Conservation (phyloP, 1,140 invertebrate species). For the Lysiphlebus fabarum region DNA sequence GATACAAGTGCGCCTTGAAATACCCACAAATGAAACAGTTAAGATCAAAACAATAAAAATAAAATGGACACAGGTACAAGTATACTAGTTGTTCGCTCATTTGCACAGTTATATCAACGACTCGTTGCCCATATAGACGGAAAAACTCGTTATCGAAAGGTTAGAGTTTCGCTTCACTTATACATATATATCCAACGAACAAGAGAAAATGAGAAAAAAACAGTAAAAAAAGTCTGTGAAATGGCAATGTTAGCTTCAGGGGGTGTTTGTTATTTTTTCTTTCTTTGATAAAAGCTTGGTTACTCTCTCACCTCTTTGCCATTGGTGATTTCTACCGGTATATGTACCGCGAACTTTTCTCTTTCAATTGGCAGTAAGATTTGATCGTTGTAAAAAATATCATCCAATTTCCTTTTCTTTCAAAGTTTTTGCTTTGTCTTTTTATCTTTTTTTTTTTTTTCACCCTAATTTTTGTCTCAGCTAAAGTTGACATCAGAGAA, state of each 20-base stretch:
- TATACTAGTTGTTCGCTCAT: constrained; percentile 4
- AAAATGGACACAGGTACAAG: constrained; percentile 6
- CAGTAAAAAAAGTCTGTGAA: neutral
- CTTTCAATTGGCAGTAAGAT: constrained; percentile 53
- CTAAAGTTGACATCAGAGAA: constrained; percentile 11
- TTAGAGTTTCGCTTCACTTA: neutral
- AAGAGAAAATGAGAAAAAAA: neutral
- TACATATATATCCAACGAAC: too few species aligned
- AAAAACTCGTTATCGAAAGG: constrained; percentile 24
- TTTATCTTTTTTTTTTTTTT: constrained; percentile 9
- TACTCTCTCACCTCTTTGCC: constrained; percentile 27
- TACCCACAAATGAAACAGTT: too few species aligned
- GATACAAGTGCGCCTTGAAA: too few species aligned
- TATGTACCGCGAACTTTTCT: constrained; percentile 51
- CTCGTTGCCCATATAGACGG: constrained; percentile 8
- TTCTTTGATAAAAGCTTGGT: too few species aligned
- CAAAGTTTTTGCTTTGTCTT: constrained; percentile 23
- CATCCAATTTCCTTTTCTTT: constrained; percentile 51
- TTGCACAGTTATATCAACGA: constrained; percentile 15
- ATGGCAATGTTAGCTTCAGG: too few species aligned
- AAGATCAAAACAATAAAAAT: neutral
- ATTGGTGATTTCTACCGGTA: constrained; percentile 40
- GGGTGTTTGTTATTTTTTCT: too few species aligned
- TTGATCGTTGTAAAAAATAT: constrained; percentile 53
- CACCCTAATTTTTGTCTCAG: constrained; percentile 13